phyloP scores from a whole-genome alignment of 2,113 vertebrate genomes.

The Phyllostomus discolor region DNA sequence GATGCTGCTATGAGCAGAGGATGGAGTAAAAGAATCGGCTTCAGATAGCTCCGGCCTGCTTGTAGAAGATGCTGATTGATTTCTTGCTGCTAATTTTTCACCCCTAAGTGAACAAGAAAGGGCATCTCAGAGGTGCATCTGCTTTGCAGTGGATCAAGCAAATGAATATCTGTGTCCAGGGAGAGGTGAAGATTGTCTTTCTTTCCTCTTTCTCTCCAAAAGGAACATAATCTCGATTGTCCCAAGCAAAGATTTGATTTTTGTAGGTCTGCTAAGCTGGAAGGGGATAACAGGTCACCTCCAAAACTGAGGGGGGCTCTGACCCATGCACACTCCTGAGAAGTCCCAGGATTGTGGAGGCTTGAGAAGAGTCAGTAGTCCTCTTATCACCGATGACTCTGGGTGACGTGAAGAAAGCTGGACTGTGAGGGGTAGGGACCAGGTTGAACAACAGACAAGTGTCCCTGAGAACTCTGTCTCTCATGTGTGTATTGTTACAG shows the following conservation, averaged over 20 bases:
- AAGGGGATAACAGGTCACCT: background rate
- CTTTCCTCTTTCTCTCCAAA: background rate
- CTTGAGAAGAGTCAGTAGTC: background rate
- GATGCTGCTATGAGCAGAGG: conserved; percentile 78
- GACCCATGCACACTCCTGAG: background rate
- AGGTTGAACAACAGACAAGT: background rate
- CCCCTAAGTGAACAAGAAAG: conserved; percentile 90
- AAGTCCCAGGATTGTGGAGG: background rate
- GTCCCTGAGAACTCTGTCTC: background rate
- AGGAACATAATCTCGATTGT: conserved; percentile 26
- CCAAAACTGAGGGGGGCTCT: background rate
- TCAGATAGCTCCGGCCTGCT: conserved; percentile 58
- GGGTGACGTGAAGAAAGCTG: background rate
- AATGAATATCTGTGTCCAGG: conserved; percentile 72
- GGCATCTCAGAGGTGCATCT: conserved; percentile 78
- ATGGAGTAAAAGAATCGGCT: conserved; percentile 44
- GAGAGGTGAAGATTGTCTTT: background rate
- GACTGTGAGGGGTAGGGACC: background rate
- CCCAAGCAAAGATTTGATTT: conserved; percentile 9
- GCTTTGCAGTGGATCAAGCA: conserved; percentile 59
- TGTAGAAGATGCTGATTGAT: conserved; percentile 85
- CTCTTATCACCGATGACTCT: background rate
- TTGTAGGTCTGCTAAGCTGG: background rate
- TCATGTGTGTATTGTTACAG: background rate
- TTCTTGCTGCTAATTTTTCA: conserved; percentile 86